phyloP scores from a whole-genome alignment of 2,113 vertebrate genomes.

The Sphyrna mokarran region DNA sequence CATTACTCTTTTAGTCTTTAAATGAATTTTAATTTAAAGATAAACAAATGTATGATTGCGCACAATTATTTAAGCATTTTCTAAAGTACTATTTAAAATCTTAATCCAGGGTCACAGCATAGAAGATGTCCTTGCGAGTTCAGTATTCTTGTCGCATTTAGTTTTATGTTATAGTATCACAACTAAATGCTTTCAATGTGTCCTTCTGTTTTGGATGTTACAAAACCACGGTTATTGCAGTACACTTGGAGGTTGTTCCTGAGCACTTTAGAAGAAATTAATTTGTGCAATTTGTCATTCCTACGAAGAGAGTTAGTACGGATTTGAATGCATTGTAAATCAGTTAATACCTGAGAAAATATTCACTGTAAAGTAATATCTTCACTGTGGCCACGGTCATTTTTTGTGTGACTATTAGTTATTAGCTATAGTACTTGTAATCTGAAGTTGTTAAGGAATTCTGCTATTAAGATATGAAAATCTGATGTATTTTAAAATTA shows the following conservation, averaged over 20 bases:
- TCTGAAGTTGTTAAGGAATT: not conserved
- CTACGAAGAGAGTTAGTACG: not conserved
- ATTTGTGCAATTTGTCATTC: conserved; percentile 22
- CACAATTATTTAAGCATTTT: not conserved
- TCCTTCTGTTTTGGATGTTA: not conserved
- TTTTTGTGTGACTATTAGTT: not conserved
- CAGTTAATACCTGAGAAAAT: not conserved
- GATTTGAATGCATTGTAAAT: not conserved
- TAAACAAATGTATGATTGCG: not conserved
- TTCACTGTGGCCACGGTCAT: too few relatives aligned
- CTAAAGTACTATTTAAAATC: not conserved
- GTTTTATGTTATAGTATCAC: not conserved
- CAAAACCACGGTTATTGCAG: too few relatives aligned
- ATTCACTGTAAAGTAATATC: not conserved
- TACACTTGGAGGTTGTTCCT: not conserved
- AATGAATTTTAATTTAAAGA: conserved; percentile 9
- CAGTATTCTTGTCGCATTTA: not conserved
- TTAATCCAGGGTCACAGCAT: not conserved
- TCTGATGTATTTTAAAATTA: conserved; percentile 20
- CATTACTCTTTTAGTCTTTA: not conserved
- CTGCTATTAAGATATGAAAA: not conserved
- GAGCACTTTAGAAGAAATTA: conserved; percentile 1
- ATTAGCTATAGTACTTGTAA: not conserved
- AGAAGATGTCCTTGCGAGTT: not conserved
- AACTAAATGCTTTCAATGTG: not conserved